Evolutionary conservation across 2,113 vertebrate species (phyloP).

Genomic region (Macquaria australasica): DNA sequence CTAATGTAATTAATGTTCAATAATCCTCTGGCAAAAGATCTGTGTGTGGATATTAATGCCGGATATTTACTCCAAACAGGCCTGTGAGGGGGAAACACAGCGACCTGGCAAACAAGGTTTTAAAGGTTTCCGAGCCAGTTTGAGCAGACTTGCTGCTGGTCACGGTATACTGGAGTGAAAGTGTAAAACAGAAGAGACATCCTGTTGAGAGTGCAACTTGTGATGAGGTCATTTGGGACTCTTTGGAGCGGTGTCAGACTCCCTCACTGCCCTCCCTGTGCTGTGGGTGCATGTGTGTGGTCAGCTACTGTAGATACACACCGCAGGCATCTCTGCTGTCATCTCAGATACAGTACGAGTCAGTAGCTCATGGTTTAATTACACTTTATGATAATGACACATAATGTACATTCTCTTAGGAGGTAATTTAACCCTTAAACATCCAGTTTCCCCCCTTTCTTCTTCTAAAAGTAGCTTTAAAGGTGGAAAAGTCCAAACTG

Average conservation of each 20-base stretch:
- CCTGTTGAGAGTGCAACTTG: conserved; percentile 52
- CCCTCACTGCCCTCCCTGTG: conserved; percentile 26
- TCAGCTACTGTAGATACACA: conserved; percentile 12
- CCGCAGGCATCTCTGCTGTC: conserved; percentile 36
- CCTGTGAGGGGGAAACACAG: neutral
- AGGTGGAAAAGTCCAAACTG: neutral
- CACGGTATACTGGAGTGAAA: neutral
- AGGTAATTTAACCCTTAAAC: neutral
- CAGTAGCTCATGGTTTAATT: conserved; percentile 11
- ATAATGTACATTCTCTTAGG: neutral
- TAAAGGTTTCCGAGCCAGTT: neutral
- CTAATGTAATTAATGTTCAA: conserved; percentile 84
- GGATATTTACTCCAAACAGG: conserved; percentile 72
- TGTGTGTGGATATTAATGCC: conserved; percentile 62
- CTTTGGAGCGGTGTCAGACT: conserved; percentile 53
- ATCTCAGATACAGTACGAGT: conserved; percentile 13
- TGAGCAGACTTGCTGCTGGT: conserved; percentile 4
- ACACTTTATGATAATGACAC: conserved; percentile 19
- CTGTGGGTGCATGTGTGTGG: conserved; percentile 35
- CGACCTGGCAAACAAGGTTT: conserved; percentile 9
- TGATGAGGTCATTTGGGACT: conserved; percentile 64
- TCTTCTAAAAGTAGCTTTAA: neutral
- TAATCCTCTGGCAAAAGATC: conserved; percentile 74
- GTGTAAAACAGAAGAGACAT: conserved; percentile 49
- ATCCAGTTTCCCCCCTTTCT: neutral